A percentile compares a stretch with the other conserved stretches of the same genome.
phyloP scores from a whole-genome alignment of 2,113 vertebrate genomes.

The Macheiramphus alcinus region DNA sequence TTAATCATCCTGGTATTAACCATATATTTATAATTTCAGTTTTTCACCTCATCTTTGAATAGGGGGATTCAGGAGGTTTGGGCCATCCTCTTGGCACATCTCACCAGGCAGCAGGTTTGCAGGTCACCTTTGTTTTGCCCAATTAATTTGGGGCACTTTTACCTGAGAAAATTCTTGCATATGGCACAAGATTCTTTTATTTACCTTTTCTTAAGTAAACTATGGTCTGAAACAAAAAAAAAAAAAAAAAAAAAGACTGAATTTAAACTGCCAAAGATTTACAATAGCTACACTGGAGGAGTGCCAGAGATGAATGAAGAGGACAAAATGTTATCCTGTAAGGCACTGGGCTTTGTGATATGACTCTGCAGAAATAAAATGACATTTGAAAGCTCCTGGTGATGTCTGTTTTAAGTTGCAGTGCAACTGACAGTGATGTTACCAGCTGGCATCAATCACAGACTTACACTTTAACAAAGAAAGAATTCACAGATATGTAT shows the following conservation, averaged over 20 bases:
- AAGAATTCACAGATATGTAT: not conserved
- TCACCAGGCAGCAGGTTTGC: not conserved
- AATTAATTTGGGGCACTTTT: not conserved
- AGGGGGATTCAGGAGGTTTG: not conserved
- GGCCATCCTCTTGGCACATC: accelerated
- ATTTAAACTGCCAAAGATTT: not conserved
- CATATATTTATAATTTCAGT: not conserved
- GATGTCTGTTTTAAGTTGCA: not conserved
- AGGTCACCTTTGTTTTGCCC: not conserved
- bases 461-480: not conserved
- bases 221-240: not conserved
- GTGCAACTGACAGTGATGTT: not conserved
- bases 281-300: not conserved
- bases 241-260: not conserved
- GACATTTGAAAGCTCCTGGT: slow-evolving; percentile 10
- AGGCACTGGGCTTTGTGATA: not conserved
- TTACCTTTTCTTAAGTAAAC: not conserved
- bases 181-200: not conserved
- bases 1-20: not conserved
- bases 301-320: not conserved
- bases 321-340: not conserved
- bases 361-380: not conserved
- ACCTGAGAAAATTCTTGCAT: not conserved
- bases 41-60: not conserved
- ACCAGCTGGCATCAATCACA: not conserved